Evolutionary conservation across 2,113 vertebrate genomes (phyloP).

Genomic region (Candoia aspera): DNA sequence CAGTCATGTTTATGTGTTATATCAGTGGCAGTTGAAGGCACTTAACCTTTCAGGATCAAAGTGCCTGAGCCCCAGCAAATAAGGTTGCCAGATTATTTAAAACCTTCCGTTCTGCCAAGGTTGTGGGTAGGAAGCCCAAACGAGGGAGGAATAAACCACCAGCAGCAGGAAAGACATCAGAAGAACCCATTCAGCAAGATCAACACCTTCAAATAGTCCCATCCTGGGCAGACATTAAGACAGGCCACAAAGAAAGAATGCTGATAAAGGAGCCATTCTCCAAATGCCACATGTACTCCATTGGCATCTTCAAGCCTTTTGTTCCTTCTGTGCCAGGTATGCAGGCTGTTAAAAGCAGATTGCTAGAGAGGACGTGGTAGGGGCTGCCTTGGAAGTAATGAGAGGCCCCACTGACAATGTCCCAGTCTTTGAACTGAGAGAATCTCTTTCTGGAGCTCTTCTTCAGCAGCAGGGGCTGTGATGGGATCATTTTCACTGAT

Average conservation of each 20-base stretch:
- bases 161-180: conserved; percentile 19
- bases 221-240: conserved; percentile 17
- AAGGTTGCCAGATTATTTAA: neutral
- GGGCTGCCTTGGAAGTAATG: conserved; percentile 22
- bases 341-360: conserved; percentile 31
- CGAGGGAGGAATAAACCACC: neutral
- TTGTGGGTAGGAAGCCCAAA: conserved; percentile 3
- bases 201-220: conserved; percentile 44
- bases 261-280: conserved; percentile 23
- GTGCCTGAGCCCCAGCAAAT: neutral
- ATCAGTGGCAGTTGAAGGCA: conserved; percentile 1
- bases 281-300: conserved; percentile 14
- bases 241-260: conserved; percentile 6
- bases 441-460: conserved; percentile 20
- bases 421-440: conserved; percentile 29
- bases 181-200: conserved; percentile 27
- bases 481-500: neutral
- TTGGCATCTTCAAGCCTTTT: conserved; percentile 19
- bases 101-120: neutral
- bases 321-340: conserved; percentile 30
- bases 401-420: conserved; percentile 23
- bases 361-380: conserved; percentile 14
- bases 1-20: neutral
- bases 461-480: neutral
- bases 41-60: conserved; percentile 11